Evolutionary conservation across 1,140 invertebrate species (phyloP).

Genomic region (Brachionus manjavacas): DNA sequence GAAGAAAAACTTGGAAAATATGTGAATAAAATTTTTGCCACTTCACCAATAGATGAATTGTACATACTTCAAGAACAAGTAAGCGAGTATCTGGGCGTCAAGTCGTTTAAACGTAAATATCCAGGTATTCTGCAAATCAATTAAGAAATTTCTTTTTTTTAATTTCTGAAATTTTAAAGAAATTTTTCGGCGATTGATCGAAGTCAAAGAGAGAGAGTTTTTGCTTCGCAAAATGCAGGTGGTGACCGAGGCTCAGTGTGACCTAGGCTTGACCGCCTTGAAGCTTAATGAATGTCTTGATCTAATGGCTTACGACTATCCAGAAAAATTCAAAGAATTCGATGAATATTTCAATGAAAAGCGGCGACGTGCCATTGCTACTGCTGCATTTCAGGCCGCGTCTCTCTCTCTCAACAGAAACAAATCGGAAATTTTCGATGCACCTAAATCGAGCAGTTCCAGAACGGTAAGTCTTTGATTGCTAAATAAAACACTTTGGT

Average conservation of each 20-base stretch:
- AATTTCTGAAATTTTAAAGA: constrained; percentile 58
- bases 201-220: constrained; percentile 82
- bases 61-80: constrained; percentile 87
- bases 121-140: constrained; percentile 60
- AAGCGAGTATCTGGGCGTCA: constrained; percentile 81
- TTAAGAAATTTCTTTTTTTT: background rate
- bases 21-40: background rate
- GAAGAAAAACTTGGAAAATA: background rate
- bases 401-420: background rate
- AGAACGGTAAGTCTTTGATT: background rate
- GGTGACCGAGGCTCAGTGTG: constrained; percentile 83
- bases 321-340: constrained; percentile 72
- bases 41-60: constrained; percentile 63
- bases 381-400: constrained; percentile 56
- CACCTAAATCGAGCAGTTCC: background rate
- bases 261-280: constrained; percentile 83
- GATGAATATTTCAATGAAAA: constrained; percentile 55
- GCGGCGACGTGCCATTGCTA: constrained; percentile 58
- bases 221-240: constrained; percentile 68
- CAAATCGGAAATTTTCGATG: background rate
- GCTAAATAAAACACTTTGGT: background rate
- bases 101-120: constrained; percentile 90
- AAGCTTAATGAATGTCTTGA: constrained; percentile 84
- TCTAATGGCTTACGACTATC: constrained; percentile 88
- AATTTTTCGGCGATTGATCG: constrained; percentile 72